Evolutionary conservation across 2,113 vertebrate genomes (phyloP), one percentile per base, ranked within the genome.

Genomic region (Phrynosoma blainvillii): DNA sequence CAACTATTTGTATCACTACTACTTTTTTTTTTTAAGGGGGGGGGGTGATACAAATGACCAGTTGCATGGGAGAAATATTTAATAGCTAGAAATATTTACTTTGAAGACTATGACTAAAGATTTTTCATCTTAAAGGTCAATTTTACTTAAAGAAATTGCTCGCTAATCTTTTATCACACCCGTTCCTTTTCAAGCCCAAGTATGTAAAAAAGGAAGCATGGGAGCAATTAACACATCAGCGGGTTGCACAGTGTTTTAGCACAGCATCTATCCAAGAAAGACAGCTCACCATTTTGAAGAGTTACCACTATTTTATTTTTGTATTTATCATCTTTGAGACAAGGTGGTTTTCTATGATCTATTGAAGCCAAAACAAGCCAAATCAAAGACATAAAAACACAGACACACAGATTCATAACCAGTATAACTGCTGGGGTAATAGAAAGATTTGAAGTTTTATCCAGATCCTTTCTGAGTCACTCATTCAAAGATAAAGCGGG

Each of bases 1-100:
- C 95, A 97, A 93, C 93, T 12, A 23, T 94, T 96, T 97, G 94
- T 82, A 96, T 95, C 96, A 95, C 95, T 93, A 93, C 93, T 92
- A 93, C 92, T 32, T 10, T 25, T 92, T 96, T n/a, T n/a, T n/a
- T 95, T 94, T 88, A 93, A 93, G 93, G 32, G 16, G 40, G 65
- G 36, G 90, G 91, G 84, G 36, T 36, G 36, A 94, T 75, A 95
- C 96, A 92, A 96, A 91, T 84, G 89, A 94, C 88, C 96, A 95
- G 92, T 94, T 96, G 94, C 90, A 85, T 81, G 83, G 70, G 87
- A 91, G 92, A 95, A 94, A 76, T 93, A 88, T 93, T 80, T 84
- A 91, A 85, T 54, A 83, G 93, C 88, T 89, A 88, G 89, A 88
- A 94, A 92, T 86, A 92, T 92, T 92, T 92, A 85, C 89, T 90